These are phyloP conservation scores for Leptothorax acervorum DNA, from an alignment of 2,888 invertebrate species.

Conservation along the genomic window DNA sequence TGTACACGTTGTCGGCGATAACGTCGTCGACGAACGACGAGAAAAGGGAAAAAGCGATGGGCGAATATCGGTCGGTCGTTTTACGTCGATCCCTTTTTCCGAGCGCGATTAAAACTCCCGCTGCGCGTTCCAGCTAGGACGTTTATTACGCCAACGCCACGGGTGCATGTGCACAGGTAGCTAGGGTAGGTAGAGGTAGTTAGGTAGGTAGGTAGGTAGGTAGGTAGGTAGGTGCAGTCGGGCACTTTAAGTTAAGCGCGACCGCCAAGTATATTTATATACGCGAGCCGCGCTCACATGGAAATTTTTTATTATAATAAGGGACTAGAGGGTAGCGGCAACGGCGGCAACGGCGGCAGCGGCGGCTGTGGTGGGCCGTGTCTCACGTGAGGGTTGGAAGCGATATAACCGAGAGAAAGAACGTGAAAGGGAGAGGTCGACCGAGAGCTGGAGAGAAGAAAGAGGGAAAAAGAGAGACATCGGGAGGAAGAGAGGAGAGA, in stretches of 20 bases:
- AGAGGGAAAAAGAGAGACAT: conserved; percentile 56
- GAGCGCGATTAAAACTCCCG: conserved; percentile 57
- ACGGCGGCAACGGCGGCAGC: too few species aligned
- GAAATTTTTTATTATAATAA: conserved; percentile 81
- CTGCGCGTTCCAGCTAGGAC: conserved; percentile 52
- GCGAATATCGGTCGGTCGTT: conserved; percentile 46
- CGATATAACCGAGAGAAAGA: conserved; percentile 41
- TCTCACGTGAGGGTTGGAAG: conserved; percentile 74
- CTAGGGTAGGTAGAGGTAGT: conserved; percentile 34
- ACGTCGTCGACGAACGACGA: background rate
- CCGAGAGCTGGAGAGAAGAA: conserved; percentile 49
- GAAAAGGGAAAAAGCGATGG: background rate
- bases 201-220: conserved; percentile 26
- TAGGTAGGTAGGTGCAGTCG: conserved; percentile 41
- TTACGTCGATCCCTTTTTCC: conserved; percentile 35
- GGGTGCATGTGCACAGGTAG: conserved; percentile 68
- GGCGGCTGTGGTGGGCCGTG: conserved; percentile 64
- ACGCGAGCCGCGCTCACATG: conserved; percentile 74
- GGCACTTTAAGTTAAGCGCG: conserved; percentile 62
- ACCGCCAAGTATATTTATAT: conserved; percentile 74
- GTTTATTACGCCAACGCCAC: conserved; percentile 69
- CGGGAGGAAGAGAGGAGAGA: background rate
- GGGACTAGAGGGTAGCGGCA: conserved; percentile 74
- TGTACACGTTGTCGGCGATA: background rate
- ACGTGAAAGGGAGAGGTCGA: conserved; percentile 44